Evolutionary conservation across 2,888 invertebrate species (phyloP).

Genomic region (Parelbella ahira): DNA sequence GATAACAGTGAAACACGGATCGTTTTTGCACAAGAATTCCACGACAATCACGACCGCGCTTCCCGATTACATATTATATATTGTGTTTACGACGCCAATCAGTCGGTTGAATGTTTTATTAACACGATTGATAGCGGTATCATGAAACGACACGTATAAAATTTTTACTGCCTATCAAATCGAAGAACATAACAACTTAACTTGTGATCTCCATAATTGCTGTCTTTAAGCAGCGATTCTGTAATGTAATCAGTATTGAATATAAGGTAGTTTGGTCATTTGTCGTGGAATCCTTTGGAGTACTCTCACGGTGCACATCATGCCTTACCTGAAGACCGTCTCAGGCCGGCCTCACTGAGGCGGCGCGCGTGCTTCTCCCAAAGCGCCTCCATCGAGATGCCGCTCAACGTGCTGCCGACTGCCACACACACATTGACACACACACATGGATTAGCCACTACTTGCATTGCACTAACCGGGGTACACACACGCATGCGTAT

Average conservation of each 20-base stretch:
- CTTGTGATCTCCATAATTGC: too few relatives aligned
- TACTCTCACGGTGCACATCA: slow-evolving; percentile 26
- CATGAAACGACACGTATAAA: too few relatives aligned
- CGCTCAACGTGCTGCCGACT: slow-evolving; percentile 81
- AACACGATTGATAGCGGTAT: too few relatives aligned
- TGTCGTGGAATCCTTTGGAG: slow-evolving; percentile 27
- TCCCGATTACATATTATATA: slow-evolving; percentile 18
- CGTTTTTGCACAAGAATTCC: slow-evolving; percentile 32
- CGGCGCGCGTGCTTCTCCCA: slow-evolving; percentile 87
- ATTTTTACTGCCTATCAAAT: too few relatives aligned
- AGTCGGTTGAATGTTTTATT: too few relatives aligned
- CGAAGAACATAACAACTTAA: too few relatives aligned
- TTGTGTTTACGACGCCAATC: too few relatives aligned
- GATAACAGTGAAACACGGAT: slow-evolving; percentile 34
- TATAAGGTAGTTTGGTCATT: neutral
- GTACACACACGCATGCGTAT: slow-evolving; percentile 36
- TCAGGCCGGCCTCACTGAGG: slow-evolving; percentile 87
- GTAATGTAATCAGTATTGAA: too few relatives aligned
- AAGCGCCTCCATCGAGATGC: slow-evolving; percentile 85
- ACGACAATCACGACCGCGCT: slow-evolving; percentile 29
- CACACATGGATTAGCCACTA: slow-evolving; percentile 75
- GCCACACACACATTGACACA: slow-evolving; percentile 72
- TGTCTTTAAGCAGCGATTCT: too few relatives aligned
- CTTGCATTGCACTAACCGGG: slow-evolving; percentile 31
- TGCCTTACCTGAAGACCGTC: slow-evolving; percentile 86